These are phyloP conservation scores for Ectropis grisescens DNA, from an alignment of 1,140 invertebrate species.

Conservation along the genomic window DNA sequence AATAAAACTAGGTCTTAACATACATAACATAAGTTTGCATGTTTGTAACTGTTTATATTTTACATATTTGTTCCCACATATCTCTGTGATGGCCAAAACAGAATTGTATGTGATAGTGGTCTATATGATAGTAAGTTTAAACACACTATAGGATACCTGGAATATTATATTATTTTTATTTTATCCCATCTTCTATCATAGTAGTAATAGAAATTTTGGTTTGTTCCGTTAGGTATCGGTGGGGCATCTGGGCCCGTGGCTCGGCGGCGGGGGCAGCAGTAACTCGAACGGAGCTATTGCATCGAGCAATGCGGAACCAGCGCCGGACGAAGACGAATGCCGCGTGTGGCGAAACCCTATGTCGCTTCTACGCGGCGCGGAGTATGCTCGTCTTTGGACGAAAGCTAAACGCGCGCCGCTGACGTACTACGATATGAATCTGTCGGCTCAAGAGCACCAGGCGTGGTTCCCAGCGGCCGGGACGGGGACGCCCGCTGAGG, in stretches of 20 bases:
- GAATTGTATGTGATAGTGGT: no score
- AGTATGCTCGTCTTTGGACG: conserved; percentile 95
- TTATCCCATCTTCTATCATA: no score
- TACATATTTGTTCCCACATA: no score
- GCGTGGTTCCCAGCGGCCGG: conserved; percentile 94
- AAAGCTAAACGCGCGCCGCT: conserved; percentile 94
- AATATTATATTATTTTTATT: no score
- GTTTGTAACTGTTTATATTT: no score
- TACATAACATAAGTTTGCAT: no score
- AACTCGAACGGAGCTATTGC: conserved; percentile 13
- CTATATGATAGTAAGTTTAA: no score
- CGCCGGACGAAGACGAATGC: conserved; percentile 19
- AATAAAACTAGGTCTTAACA: no score
- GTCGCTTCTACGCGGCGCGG: conserved; percentile 95
- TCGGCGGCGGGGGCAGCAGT: conserved; percentile 81
- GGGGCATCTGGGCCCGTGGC: conserved; percentile 94
- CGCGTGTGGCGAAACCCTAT: conserved; percentile 96
- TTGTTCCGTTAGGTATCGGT: no score
- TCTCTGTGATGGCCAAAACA: no score
- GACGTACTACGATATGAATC: conserved; percentile 99
- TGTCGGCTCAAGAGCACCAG: conserved; percentile 98
- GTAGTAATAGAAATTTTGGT: no score
- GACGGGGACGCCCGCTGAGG: conserved; percentile 93
- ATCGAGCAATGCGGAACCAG: background rate
- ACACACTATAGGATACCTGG: no score